Evolutionary conservation across 2,113 vertebrate species (phyloP).

Genomic region (Saccopteryx bilineata): DNA sequence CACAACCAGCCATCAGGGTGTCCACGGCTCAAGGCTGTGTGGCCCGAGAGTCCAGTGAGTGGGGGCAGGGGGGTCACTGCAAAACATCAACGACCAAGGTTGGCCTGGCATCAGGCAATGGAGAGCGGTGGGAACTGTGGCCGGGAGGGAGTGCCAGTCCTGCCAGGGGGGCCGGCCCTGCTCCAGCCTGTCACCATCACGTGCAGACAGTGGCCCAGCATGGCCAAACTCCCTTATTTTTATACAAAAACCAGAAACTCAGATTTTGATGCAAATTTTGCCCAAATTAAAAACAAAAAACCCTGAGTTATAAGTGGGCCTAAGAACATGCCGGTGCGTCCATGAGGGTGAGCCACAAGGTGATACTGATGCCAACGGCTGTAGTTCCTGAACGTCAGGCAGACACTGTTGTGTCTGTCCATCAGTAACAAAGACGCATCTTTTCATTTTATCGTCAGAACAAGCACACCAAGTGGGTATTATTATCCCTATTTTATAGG

Average conservation of each 20-base stretch:
- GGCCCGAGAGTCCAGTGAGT: background rate
- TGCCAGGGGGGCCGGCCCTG: background rate
- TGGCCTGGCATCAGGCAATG: background rate
- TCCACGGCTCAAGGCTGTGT: background rate
- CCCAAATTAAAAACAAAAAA: background rate
- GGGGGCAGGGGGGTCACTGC: background rate
- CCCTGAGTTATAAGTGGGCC: background rate
- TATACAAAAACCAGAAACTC: background rate
- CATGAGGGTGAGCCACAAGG: background rate
- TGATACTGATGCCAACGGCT: background rate
- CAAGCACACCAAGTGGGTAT: background rate
- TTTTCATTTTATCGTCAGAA: background rate
- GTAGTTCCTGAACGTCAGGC: background rate
- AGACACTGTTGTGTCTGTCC: too few species aligned
- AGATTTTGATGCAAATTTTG: background rate
- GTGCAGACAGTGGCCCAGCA: background rate
- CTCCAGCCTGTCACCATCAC: background rate
- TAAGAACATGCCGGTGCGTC: background rate
- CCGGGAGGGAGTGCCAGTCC: background rate
- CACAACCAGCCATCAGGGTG: background rate
- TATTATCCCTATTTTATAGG: background rate
- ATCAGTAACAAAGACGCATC: background rate
- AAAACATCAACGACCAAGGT: background rate
- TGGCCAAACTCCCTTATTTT: background rate
- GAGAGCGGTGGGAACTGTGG: background rate